These are phyloP conservation scores for Albula glossodonta DNA, from an alignment of 2,113 vertebrate species.

Conservation along the genomic window DNA sequence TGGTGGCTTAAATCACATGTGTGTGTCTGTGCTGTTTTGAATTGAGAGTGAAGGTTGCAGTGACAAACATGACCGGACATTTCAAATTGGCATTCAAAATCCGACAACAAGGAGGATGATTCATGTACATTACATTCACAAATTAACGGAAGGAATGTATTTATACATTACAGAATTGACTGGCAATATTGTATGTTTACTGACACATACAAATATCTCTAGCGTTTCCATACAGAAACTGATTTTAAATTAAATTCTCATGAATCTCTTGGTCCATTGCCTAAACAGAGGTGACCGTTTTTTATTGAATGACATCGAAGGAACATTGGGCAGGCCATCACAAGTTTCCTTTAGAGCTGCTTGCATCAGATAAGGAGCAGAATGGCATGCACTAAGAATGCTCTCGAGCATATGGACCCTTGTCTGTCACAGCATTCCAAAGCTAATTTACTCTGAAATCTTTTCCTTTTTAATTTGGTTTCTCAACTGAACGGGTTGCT, in stretches of 20 bases:
- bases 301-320: background rate
- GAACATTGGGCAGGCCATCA: background rate
- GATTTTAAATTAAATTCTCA: background rate
- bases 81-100: too few relatives aligned
- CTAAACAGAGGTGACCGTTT: background rate
- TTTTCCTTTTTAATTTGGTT: background rate
- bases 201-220: too few relatives aligned
- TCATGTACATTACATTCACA: too few relatives aligned
- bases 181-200: too few relatives aligned
- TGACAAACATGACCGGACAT: too few relatives aligned
- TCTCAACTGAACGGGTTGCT: background rate
- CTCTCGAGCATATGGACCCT: background rate
- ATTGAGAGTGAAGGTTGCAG: too few relatives aligned
- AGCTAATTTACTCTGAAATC: background rate
- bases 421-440: background rate
- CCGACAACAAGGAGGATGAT: too few relatives aligned
- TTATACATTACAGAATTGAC: too few relatives aligned
- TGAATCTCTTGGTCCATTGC: background rate
- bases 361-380: constrained; percentile 2
- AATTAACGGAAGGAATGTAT: too few relatives aligned
- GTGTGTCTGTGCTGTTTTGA: too few relatives aligned
- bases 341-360: background rate
- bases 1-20: too few relatives aligned
- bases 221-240: background rate
- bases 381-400: background rate